Evolutionary conservation across 2,888 invertebrate species (phyloP).

Genomic region (Pandemis heparana): DNA sequence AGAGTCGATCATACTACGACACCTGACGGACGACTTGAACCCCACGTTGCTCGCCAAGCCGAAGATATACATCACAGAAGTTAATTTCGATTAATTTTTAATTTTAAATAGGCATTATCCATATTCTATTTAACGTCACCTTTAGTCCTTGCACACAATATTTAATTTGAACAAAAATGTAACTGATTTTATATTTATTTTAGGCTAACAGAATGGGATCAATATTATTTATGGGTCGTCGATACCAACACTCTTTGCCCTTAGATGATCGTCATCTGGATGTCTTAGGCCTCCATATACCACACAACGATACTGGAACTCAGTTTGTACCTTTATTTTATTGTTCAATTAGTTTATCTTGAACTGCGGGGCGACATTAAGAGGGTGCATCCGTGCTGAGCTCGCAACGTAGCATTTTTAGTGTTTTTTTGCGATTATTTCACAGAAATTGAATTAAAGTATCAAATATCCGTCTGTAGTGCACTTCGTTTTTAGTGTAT

Average conservation of each 20-base stretch:
- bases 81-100: neutral
- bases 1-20: slow-evolving; percentile 26
- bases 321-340: slow-evolving; percentile 6
- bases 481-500: no score
- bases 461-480: no score
- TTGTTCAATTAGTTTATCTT: neutral
- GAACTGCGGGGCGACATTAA: no score
- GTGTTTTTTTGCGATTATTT: no score
- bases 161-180: no score
- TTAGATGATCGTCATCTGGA: slow-evolving; percentile 22
- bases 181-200: neutral
- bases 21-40: slow-evolving; percentile 29
- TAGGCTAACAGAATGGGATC: slow-evolving; percentile 21
- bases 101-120: no score
- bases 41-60: slow-evolving; percentile 19
- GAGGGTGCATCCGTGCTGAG: no score
- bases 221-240: neutral
- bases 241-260: slow-evolving; percentile 9
- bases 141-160: no score
- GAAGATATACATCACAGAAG: slow-evolving; percentile 35
- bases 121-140: no score
- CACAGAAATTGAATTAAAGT: no score
- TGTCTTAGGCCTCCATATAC: slow-evolving; percentile 26
- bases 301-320: slow-evolving; percentile 1
- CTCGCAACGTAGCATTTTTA: no score